phyloP scores from a whole-genome alignment of 2,888 invertebrate genomes.

The Synergus itoensis region DNA sequence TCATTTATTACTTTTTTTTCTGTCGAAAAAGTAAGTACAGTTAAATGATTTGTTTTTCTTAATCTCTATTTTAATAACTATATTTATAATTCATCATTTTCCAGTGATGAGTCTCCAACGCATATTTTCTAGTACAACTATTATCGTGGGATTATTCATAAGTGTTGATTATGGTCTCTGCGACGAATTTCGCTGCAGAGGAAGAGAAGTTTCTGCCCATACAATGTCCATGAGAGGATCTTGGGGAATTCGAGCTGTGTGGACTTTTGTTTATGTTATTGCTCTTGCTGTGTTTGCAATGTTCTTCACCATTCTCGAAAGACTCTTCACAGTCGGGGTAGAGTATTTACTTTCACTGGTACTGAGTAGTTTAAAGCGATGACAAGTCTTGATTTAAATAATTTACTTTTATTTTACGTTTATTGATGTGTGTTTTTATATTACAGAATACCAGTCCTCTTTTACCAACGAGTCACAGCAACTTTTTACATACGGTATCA shows the following conservation, averaged over 20 bases:
- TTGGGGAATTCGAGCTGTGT: constrained; percentile 80
- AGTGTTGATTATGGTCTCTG: constrained; percentile 82
- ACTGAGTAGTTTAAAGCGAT: too few relatives aligned
- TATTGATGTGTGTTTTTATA: constrained; percentile 61
- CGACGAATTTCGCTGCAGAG: constrained; percentile 82
- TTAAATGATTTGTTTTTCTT: neutral
- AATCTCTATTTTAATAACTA: neutral
- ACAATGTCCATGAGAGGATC: constrained; percentile 65
- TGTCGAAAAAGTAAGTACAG: constrained; percentile 79
- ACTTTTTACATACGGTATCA: constrained; percentile 79
- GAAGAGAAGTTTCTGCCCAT: constrained; percentile 73
- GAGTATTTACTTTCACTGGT: constrained; percentile 46
- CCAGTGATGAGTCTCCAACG: constrained; percentile 81
- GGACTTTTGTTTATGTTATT: constrained; percentile 80
- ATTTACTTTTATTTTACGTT: constrained; percentile 60
- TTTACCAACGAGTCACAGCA: constrained; percentile 69
- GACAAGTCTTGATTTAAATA: constrained; percentile 3
- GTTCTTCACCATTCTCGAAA: constrained; percentile 79
- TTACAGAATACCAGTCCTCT: constrained; percentile 70
- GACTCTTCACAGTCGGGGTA: constrained; percentile 72
- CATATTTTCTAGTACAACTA: constrained; percentile 81
- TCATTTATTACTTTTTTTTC: constrained; percentile 82
- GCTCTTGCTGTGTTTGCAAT: constrained; percentile 80
- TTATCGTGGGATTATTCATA: constrained; percentile 82
- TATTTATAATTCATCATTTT: constrained; percentile 53